Evolutionary conservation across 2,888 invertebrate genomes (phyloP), one percentile per base, ranked within the genome.

Genomic region (Zhuqinia jingwanae): DNA sequence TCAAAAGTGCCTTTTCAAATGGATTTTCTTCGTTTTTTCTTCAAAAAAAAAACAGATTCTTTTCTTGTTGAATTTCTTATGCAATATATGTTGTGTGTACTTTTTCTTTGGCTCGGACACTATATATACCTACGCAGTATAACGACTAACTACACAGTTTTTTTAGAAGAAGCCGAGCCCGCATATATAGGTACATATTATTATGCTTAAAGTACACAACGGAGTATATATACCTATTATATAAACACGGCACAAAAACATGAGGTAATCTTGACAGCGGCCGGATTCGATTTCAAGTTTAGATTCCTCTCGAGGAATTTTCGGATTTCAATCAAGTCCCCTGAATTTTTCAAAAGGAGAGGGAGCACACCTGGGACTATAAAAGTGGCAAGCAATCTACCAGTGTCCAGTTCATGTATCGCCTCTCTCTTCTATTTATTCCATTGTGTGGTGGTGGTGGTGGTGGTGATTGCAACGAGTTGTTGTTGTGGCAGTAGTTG

Each of bases 241-340:
- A n/a, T n/a, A 77, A 58, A 17, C 3, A 45, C 22, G 63, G 27
- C 42, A 58, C 45, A 17, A n/a, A n/a, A 45, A 22, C 76, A 76
- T 76, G 68, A 87, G 82, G 82, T 76, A 86, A 87, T 87, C 82
- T 87, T 87, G 86, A 86, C 86, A 87, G 87, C 45, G 77, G 68
- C 82, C 82, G 73, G 87, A 87, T 87, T 87, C 77, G 81, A 87
- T 82, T 81, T 65, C 87, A 82, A 78, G 65, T 81, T 79, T 87
- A 87, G 87, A 87, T 87, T 87, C 87, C 87, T 87, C 87, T 25
- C 53, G 87, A 87, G 87, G 87, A 87, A 87, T 87, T 87, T 87
- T 87, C 87, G 87, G 82, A 87, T 87, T 87, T 87, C 87, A 82
- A 87, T 87, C 87, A 87, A 87, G 87, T 87, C 87, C 82, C 78